Evolutionary conservation across 2,888 invertebrate genomes (phyloP).

Genomic region (Tridacna crocea): DNA sequence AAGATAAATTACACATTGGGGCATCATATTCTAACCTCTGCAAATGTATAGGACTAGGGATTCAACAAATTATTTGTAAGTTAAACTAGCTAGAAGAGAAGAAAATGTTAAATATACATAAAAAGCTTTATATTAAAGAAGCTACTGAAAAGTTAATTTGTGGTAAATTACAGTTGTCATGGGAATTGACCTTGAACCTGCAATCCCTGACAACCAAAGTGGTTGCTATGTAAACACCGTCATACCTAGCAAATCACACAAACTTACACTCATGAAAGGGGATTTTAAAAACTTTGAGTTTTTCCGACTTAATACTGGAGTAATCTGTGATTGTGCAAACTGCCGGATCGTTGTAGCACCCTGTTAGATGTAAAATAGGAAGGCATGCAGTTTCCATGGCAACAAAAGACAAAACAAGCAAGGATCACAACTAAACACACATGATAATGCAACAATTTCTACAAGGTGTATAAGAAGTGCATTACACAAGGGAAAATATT

Average conservation of each 20-base stretch:
- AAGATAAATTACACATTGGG: no score
- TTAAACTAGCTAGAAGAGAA: not conserved
- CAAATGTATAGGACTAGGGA: no score
- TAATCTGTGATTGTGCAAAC: slow-evolving; percentile 75
- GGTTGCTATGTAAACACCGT: slow-evolving; percentile 24
- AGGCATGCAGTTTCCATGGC: slow-evolving; percentile 62
- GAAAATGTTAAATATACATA: not conserved
- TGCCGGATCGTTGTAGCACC: slow-evolving; percentile 76
- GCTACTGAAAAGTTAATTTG: slow-evolving; percentile 1
- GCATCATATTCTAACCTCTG: no score
- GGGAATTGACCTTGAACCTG: not conserved
- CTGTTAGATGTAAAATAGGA: slow-evolving; percentile 69
- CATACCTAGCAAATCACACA: slow-evolving; percentile 40
- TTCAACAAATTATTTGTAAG: not conserved
- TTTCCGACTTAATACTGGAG: slow-evolving; percentile 81
- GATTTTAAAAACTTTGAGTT: slow-evolving; percentile 80
- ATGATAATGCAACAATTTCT: not conserved
- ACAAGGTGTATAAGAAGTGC: not conserved
- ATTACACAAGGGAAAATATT: not conserved
- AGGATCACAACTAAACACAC: slow-evolving; percentile 30
- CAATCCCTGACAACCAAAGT: slow-evolving; percentile 16
- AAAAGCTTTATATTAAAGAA: slow-evolving; percentile 17
- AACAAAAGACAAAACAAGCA: slow-evolving; percentile 40
- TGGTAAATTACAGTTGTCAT: slow-evolving; percentile 10
- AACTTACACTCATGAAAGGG: slow-evolving; percentile 80